phyloP scores from a whole-genome alignment of 2,888 invertebrate species.

The Hyposoter dolosus region DNA sequence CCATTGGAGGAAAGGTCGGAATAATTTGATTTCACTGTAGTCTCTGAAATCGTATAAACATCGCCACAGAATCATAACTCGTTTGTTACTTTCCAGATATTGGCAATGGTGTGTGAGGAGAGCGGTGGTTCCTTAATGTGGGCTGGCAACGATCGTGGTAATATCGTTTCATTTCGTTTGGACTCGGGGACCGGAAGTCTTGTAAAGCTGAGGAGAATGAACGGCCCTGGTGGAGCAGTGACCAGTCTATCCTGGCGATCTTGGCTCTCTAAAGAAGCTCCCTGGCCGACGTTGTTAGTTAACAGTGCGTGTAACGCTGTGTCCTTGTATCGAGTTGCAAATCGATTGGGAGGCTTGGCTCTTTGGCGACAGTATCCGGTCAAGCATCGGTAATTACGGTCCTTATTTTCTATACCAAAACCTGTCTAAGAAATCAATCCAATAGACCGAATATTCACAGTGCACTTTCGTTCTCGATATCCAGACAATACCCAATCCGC shows the following conservation, averaged over 20 bases:
- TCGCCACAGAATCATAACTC: neutral
- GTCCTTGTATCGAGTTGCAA: constrained; percentile 88
- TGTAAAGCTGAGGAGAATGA: constrained; percentile 88
- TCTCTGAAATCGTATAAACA: neutral
- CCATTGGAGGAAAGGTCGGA: constrained; percentile 86
- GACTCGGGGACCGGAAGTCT: constrained; percentile 89
- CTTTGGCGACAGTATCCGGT: constrained; percentile 87
- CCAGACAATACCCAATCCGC: constrained; percentile 86
- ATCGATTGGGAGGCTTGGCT: constrained; percentile 86
- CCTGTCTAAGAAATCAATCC: neutral
- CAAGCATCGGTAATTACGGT: constrained; percentile 84
- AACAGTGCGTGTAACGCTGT: constrained; percentile 92
- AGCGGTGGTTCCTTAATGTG: constrained; percentile 89
- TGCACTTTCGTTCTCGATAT: constrained; percentile 46
- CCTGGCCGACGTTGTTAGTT: constrained; percentile 91
- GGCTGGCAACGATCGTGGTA: constrained; percentile 93
- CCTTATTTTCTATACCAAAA: neutral
- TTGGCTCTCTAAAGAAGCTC: constrained; percentile 92
- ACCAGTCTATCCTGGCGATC: constrained; percentile 92
- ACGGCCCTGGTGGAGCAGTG: constrained; percentile 88
- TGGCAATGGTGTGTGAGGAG: constrained; percentile 91
- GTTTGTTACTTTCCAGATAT: constrained; percentile 81
- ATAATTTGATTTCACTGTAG: neutral
- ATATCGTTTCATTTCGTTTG: constrained; percentile 89
- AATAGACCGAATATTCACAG: neutral